Evolutionary conservation across 35 echinoderm and acorn worm genomes (phyloP), one percentile per base, ranked within the genome.

Genomic region (Hemicentrotus pulcherrimus): DNA sequence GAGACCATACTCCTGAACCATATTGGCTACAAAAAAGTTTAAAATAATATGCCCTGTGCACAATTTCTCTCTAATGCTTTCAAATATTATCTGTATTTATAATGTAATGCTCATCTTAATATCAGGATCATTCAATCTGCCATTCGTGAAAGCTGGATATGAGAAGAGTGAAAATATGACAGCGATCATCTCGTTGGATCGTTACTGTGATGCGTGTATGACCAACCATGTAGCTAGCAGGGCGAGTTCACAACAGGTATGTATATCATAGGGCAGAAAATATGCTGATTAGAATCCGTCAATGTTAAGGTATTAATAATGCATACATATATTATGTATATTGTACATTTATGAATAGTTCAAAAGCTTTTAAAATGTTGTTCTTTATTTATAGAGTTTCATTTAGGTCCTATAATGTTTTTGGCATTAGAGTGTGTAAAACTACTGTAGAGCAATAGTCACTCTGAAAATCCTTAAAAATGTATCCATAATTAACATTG

Each of bases 151-250:
- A 88, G 92, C 95, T 65, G 97, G 94, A 33, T 96, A 98, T 94
- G 92, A 95, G 61, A 70, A 85, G 55, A 96, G 94, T 71, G 60
- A 91, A 19, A 88, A 95, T 33, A 48, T 96, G 31, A 31, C 61
- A 50, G 90, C 88, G 47, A 87, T 98, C 32, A 32, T 55, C 8
- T 45, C 91, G 12, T 61, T 98, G 32, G 97, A 98, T 94, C 31
- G n/a, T 24, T 98, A 94, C 31, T 95, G 92, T 96, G 97, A 98
- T 86, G 96, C 95, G 2, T 96, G 97, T 86, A 48, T 98, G 4
- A 98, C 88, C 50, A 98, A 98, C 47, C 97, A 98, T 94, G 94
- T 98, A n/a, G 97, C 95, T 5, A 98, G 96, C 60, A 98, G 92
- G 85, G 96, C 97, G 12, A 98, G 97, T 86, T 59, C 95, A 86